Conservation (phyloP, 2,888 invertebrate genomes). For the Nomada goodeniana region DNA sequence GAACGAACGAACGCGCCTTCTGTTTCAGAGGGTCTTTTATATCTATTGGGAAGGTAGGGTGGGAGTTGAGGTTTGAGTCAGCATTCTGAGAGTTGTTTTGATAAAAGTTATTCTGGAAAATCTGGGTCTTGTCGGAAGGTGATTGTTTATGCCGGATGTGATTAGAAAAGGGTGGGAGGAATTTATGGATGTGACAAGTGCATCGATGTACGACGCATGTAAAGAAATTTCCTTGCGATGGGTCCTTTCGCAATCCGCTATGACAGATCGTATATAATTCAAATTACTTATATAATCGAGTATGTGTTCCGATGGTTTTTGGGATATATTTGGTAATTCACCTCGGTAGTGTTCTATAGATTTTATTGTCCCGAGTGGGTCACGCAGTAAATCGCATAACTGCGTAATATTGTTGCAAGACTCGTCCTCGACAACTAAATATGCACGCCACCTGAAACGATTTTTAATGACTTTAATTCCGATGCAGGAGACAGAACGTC, state of each 20-base stretch:
- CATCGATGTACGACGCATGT: neutral
- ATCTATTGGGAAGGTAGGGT: too few species aligned
- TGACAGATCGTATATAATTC: constrained; percentile 3
- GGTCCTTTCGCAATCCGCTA: neutral
- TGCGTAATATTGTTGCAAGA: neutral
- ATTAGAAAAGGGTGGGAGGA: too few species aligned
- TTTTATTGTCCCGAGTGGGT: neutral
- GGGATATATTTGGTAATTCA: neutral
- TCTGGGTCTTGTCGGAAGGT: too few species aligned
- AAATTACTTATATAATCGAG: constrained; percentile 1
- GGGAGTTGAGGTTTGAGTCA: too few species aligned
- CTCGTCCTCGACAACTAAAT: neutral
- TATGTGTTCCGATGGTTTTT: neutral
- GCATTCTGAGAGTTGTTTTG: too few species aligned
- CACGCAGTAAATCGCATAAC: neutral
- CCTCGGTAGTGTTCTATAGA: constrained; percentile 7
- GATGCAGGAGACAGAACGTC: neutral
- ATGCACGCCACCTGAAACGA: neutral
- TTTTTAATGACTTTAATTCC: neutral
- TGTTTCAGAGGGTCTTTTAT: too few species aligned
- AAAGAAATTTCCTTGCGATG: neutral
- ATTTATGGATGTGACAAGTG: too few species aligned
- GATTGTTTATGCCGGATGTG: too few species aligned
- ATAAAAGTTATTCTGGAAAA: too few species aligned
- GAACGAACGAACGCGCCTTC: too few species aligned